Evolutionary conservation across 2,113 vertebrate species (phyloP).

Genomic region (Himantopus leucocephalus): DNA sequence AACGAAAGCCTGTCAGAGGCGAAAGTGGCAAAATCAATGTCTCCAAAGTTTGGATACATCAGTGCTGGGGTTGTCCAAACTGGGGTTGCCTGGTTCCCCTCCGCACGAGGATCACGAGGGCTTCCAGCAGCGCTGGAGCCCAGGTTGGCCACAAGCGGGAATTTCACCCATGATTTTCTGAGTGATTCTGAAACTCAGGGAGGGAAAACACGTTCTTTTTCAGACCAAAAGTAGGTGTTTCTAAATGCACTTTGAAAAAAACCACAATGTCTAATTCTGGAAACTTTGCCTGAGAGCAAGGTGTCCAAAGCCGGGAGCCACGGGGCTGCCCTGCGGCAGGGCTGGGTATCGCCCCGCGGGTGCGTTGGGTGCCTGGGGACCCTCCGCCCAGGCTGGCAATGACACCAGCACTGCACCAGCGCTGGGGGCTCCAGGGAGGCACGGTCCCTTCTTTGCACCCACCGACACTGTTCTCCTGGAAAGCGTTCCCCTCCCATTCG

Average conservation of each 20-base stretch:
- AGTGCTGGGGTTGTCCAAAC: not conserved
- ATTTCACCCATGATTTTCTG: accelerated
- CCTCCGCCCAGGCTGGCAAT: not conserved
- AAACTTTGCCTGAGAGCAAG: not conserved
- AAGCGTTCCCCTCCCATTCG: not conserved
- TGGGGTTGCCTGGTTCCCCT: not conserved
- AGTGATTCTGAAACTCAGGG: not conserved
- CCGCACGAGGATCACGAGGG: accelerated
- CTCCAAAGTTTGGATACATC: not conserved
- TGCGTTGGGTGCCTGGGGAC: not conserved
- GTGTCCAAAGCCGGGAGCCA: not conserved
- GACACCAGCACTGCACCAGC: not conserved
- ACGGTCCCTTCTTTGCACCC: not conserved
- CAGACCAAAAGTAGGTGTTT: not conserved
- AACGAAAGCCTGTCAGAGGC: not conserved
- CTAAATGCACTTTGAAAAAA: not conserved
- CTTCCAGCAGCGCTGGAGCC: accelerated
- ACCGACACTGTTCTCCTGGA: not conserved
- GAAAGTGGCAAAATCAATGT: not conserved
- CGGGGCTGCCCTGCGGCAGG: not conserved
- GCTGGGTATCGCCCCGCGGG: not conserved
- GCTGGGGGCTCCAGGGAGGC: not conserved
- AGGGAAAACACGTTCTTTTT: not conserved
- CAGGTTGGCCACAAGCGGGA: accelerated
- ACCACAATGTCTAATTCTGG: not conserved